Evolutionary conservation across 2,797 vertebrate species (phyloP).

Genomic region (Mycteria americana): DNA sequence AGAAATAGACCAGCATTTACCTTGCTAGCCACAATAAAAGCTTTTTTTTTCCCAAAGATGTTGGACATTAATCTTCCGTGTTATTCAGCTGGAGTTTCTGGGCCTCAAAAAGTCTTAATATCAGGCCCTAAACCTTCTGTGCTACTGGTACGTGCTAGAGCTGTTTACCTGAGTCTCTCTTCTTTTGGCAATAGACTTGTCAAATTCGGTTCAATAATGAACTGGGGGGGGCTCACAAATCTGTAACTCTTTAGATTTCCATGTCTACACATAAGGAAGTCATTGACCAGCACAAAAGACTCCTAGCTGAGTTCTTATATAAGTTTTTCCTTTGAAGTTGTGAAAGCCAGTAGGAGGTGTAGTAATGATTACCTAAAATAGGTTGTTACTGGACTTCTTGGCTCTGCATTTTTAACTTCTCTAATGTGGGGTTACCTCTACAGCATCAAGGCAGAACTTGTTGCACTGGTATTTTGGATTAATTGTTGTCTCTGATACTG

Average conservation of each 20-base stretch:
- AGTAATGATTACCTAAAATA: neutral
- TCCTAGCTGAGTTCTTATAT: neutral
- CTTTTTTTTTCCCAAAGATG: neutral
- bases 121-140: neutral
- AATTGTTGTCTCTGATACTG: neutral
- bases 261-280: neutral
- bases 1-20: neutral
- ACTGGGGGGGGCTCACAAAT: neutral
- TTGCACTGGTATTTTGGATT: neutral
- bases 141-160: neutral
- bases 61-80: neutral
- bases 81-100: neutral
- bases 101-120: neutral
- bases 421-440: neutral
- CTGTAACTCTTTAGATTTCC: neutral
- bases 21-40: neutral
- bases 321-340: neutral
- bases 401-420: neutral
- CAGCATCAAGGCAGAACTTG: neutral
- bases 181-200: neutral
- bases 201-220: neutral
- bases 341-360: neutral
- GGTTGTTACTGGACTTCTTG: neutral
- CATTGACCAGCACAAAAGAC: neutral
- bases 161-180: neutral